These are phyloP conservation scores for Vespertilio murinus DNA, from an alignment of 2,797 vertebrate genomes.

Conservation along the genomic window DNA sequence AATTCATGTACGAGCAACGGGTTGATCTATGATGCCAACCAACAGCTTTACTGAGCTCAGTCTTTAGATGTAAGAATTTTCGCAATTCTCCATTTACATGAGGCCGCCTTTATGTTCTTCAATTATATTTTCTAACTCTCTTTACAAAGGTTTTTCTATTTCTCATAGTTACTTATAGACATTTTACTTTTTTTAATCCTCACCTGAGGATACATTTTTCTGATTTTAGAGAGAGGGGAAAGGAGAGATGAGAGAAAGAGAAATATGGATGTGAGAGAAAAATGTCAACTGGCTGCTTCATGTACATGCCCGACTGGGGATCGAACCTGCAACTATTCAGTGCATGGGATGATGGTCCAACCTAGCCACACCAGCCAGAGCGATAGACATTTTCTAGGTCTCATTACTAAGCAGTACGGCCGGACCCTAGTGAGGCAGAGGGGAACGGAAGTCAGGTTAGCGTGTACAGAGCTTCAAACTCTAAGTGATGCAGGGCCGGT, in stretches of 20 bases:
- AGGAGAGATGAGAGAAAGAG: too few species aligned
- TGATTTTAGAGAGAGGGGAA: background rate
- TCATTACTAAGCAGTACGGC: too few species aligned
- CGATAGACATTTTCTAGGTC: background rate
- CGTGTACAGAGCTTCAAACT: background rate
- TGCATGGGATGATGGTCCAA: too few species aligned
- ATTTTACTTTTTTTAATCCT: background rate
- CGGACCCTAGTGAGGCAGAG: fast-evolving
- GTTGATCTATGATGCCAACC: fast-evolving
- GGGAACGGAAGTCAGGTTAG: too few species aligned
- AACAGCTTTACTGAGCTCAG: fast-evolving
- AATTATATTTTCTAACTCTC: too few species aligned
- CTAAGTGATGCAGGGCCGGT: background rate
- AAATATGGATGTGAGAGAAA: too few species aligned
- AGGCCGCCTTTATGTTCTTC: background rate
- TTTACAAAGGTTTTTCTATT: background rate
- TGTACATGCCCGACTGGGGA: too few species aligned
- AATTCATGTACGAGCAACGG: background rate
- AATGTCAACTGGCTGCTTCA: too few species aligned
- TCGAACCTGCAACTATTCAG: too few species aligned
- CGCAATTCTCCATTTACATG: fast-evolving
- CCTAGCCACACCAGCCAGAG: too few species aligned
- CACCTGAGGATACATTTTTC: background rate
- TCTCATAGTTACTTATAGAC: background rate
- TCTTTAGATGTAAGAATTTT: background rate